Evolutionary conservation across 2,797 vertebrate species (phyloP).

Genomic region (Ispidina lecontei): DNA sequence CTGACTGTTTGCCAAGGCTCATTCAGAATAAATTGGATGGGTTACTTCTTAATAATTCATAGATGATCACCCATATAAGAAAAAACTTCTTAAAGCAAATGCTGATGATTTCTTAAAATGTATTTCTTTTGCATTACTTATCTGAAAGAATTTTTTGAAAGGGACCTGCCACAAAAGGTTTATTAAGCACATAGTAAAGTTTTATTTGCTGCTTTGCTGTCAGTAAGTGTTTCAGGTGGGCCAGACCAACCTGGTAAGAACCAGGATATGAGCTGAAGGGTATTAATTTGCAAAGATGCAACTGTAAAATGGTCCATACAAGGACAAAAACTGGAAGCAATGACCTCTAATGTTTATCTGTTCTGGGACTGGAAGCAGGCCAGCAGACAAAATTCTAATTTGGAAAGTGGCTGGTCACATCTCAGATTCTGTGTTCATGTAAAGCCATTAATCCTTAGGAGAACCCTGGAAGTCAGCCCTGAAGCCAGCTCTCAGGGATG

Average conservation of each 20-base stretch:
- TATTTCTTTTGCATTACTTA: neutral
- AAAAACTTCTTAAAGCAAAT: neutral
- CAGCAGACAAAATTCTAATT: neutral
- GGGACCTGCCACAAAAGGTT: neutral
- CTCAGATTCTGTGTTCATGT: neutral
- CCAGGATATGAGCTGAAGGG: neutral
- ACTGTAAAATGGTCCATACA: neutral
- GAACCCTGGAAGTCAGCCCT: neutral
- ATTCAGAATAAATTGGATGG: neutral
- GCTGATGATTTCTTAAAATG: too few species aligned
- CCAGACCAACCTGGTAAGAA: neutral
- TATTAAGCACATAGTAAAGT: neutral
- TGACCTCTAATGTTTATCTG: neutral
- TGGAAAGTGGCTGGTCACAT: neutral
- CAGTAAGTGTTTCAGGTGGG: neutral
- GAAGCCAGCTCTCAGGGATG: neutral
- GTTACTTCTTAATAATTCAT: neutral
- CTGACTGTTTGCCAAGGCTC: neutral
- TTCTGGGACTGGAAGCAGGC: neutral
- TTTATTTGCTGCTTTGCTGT: neutral
- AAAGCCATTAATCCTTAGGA: neutral
- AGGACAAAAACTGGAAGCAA: neutral
- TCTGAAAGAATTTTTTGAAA: neutral
- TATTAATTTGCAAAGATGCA: neutral
- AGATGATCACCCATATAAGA: neutral